Evolutionary conservation across 1,140 invertebrate genomes (phyloP).

Genomic region (Gryllus bimaculatus): DNA sequence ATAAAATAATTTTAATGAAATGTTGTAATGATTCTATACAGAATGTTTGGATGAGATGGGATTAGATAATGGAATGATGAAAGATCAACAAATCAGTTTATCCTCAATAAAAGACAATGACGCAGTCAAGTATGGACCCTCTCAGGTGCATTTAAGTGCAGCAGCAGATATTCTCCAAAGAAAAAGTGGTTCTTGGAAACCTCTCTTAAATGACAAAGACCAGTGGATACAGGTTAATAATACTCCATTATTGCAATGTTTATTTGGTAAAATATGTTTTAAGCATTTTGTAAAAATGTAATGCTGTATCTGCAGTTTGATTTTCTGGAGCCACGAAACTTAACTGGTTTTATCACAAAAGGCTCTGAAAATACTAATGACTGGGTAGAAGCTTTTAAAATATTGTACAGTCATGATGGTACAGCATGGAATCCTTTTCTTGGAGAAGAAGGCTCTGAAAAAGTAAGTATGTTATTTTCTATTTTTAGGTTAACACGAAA

Average conservation of each 20-base stretch:
- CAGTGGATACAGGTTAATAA: conserved; percentile 47
- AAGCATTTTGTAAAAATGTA: not conserved
- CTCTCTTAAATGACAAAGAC: conserved; percentile 47
- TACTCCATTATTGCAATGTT: not conserved
- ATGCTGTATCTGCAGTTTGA: conserved; percentile 49
- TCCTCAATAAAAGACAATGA: conserved; percentile 36
- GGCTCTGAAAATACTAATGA: conserved; percentile 46
- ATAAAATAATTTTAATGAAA: no score
- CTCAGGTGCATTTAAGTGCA: conserved; percentile 22
- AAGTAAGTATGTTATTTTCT: conserved; percentile 29
- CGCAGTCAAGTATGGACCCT: conserved; percentile 7
- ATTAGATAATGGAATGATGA: conserved; percentile 43
- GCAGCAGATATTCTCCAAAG: conserved; percentile 18
- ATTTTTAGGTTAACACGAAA: not conserved
- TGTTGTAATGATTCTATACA: not conserved
- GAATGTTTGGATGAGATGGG: conserved; percentile 56
- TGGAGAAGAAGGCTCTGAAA: conserved; percentile 40
- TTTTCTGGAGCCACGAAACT: conserved; percentile 58
- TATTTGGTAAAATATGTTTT: not conserved
- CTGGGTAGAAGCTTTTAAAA: conserved; percentile 63
- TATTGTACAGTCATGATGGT: conserved; percentile 62
- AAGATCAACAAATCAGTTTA: conserved; percentile 45
- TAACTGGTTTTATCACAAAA: conserved; percentile 68
- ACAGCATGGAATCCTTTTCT: conserved; percentile 58
- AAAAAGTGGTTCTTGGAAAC: conserved; percentile 39